Evolutionary conservation across 2,888 invertebrate species (phyloP), one percentile per base, ranked within the genome.

Genomic region (Aporophyla lueneburgensis): DNA sequence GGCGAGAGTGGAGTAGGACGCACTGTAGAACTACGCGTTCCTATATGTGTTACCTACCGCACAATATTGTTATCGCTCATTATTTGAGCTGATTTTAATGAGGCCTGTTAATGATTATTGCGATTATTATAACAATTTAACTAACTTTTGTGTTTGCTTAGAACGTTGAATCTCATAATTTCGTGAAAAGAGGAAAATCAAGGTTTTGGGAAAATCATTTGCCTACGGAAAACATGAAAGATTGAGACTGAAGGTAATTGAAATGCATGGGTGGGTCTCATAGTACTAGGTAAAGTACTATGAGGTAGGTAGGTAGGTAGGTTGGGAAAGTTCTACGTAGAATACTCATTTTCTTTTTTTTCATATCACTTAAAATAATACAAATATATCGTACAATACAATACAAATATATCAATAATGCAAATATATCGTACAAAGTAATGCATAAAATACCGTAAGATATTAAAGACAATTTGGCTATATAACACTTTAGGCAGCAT

Each of bases 31-130:
- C 58, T 43, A 33, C n/a, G 33, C 43, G 53, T 62, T 62, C 2
- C 3, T 49, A 51, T 46, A 43, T 33, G 16, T 66, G 51, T 62
- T 67, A 51, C 73, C 51, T 65, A 72, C 43, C 24, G 58, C 58
- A 63, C 40, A 27, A 61, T 84, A 74, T 72, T 72, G 61, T 70
- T 76, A 76, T 78, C 74, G 58, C 61, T 72, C 61, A 78, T 83
- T 80, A 85, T 67, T 70, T 46, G 56, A 62, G 51, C 7, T 19
- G 53, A 72, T 65, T 85, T 83, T 74, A 83, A 83, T 79, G 73
- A 80, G 58, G 62, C 16, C 49, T 71, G n/a, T 40, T 77, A 75
- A 71, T 75, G 54, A 76, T 71, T 68, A 76, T 53, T 65, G 58
- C 27, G 19, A 66, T 62, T 76, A 56, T 59, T 73, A 56, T 62